Percentiles rank a stretch among this genome's conserved stretches.
phyloP scores from a whole-genome alignment of 2,113 vertebrate genomes.

The Nestor notabilis region DNA sequence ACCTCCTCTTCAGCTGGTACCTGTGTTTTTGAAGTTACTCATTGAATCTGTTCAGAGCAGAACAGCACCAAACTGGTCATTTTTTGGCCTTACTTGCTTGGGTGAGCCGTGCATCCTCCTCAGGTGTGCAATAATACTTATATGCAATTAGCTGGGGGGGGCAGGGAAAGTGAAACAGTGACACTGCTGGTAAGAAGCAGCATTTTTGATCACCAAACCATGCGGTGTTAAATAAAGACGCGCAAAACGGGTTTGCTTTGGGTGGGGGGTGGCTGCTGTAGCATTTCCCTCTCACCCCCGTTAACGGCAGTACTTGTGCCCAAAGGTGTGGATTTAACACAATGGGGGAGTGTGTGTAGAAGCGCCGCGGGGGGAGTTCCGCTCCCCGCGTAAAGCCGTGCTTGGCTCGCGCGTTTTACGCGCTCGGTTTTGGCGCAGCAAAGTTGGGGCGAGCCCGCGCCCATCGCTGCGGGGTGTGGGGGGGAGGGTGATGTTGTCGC shows the following conservation, averaged over 20 bases:
- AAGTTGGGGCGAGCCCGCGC: background rate
- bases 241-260: rapidly evolving
- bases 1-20: rapidly evolving
- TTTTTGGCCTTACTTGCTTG: background rate
- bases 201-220: background rate
- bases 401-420: too few relatives aligned
- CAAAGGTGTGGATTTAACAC: rapidly evolving
- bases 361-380: background rate
- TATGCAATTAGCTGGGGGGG: background rate
- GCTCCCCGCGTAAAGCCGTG: background rate
- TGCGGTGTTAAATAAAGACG: background rate
- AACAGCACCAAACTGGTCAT: background rate
- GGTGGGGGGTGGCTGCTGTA: rapidly evolving
- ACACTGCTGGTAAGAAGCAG: background rate
- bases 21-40: rapidly evolving
- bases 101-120: background rate
- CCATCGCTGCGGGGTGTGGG: background rate
- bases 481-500: too few relatives aligned
- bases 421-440: background rate
- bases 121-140: background rate
- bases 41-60: rapidly evolving
- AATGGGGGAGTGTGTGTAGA: too few relatives aligned
- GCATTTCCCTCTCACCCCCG: rapidly evolving
- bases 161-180: background rate
- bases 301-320: rapidly evolving